A percentile compares a stretch with the other conserved stretches of the same genome.
Evolutionary conservation across 92 coral and sea anemone species (phyloP).

Genomic region (Galaxea fascicularis): DNA sequence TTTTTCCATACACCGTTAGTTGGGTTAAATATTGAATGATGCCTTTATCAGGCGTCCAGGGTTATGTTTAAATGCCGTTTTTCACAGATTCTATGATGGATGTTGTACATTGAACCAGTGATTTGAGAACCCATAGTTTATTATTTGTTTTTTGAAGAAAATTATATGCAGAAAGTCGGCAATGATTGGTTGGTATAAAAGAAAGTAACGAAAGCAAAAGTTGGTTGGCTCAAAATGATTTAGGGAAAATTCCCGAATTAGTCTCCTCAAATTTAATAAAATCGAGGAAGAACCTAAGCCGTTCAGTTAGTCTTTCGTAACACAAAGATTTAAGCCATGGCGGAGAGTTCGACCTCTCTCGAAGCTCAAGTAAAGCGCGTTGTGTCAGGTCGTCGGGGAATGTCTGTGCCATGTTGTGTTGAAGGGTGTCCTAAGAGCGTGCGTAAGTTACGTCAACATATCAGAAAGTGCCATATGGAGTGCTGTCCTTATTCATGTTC

Average conservation of each 20-base stretch:
- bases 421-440: background rate
- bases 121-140: no score
- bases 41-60: background rate
- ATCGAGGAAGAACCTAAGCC: background rate
- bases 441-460: constrained; percentile 31
- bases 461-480: constrained; percentile 13
- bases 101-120: background rate
- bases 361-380: background rate
- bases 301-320: background rate
- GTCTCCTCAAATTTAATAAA: background rate
- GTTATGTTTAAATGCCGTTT: background rate
- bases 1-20: background rate
- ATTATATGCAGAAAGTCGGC: background rate
- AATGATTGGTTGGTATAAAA: background rate
- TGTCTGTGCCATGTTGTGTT: background rate
- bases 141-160: no score
- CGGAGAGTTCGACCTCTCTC: constrained; percentile 11
- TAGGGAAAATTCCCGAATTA: constrained; percentile 11
- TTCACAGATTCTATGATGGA: constrained; percentile 2
- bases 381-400: background rate
- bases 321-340: constrained; percentile 19
- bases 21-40: background rate
- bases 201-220: constrained; percentile 1
- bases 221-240: constrained; percentile 7
- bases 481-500: constrained; percentile 19